Percentiles rank a stretch among this genome's conserved stretches.
These are phyloP conservation scores for Tribolium freemani DNA, from an alignment of 2,888 invertebrate genomes.

Conservation along the genomic window DNA sequence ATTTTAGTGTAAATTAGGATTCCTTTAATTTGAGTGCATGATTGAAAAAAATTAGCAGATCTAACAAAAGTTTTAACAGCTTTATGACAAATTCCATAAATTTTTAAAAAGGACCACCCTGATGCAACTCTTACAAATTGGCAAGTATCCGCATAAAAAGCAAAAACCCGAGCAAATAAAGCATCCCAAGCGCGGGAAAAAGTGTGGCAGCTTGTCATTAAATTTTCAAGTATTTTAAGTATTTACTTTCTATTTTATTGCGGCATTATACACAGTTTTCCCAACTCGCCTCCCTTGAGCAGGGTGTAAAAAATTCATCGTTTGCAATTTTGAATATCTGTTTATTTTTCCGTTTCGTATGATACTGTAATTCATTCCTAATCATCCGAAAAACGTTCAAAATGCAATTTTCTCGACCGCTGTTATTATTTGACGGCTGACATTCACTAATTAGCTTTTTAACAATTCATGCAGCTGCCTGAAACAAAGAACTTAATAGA, in stretches of 20 bases:
- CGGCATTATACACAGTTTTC: background rate
- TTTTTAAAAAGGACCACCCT: too few relatives aligned
- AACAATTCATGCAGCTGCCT: constrained; percentile 5
- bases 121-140: too few relatives aligned
- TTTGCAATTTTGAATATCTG: constrained; percentile 9
- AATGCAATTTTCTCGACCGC: background rate
- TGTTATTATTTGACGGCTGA: constrained; percentile 1
- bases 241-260: constrained; percentile 24
- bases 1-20: too few relatives aligned
- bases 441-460: constrained; percentile 23
- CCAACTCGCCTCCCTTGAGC: background rate
- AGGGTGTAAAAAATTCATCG: background rate
- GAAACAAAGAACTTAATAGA: constrained; percentile 10
- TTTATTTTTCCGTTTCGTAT: constrained; percentile 5
- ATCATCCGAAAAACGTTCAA: background rate
- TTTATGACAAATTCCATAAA: too few relatives aligned
- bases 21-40: too few relatives aligned
- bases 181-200: background rate
- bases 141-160: too few relatives aligned
- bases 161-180: too few relatives aligned
- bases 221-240: constrained; percentile 6
- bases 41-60: too few relatives aligned
- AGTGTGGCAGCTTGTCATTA: background rate
- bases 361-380: background rate
- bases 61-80: too few relatives aligned